Base-by-base conservation (phyloP, 1,140 invertebrate species). In the Ceratitis capitata region DNA sequence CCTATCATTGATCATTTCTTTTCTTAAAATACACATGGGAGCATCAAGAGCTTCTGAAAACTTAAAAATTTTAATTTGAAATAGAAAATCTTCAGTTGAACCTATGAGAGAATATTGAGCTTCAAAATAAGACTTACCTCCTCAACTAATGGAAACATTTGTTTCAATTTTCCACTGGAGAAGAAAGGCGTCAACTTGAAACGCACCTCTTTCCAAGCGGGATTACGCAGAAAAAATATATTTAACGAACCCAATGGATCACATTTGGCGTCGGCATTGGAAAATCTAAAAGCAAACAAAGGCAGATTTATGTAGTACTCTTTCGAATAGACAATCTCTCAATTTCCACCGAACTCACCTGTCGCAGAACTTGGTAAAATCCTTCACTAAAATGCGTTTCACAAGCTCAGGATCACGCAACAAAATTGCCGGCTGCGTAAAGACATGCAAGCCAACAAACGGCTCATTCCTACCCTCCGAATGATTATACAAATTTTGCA, bases 171-270 rank as follows among this genome's bases (percentile, higher is more conserved):
- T n/a, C 91, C 92, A 12, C 93, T 92, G 3, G 94, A 93, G 64
- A 94, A 94, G 35, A 93, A 92, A 1, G 93, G 93, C 0, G 93
- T 92, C 3, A 94, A 88, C 82, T 93, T 94, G 0, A 92, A 88
- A 0, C 94, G 89, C 9, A 94, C 89, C 32, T 91, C 89, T 87
- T 93, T 94, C 94, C 94, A 95, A 2, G 87, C 86, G 0, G 91
- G 90, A 78, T 92, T 90, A 84, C 90, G 91, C 1, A 90, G 39
- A 42, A 91, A 90, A 58, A 92, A 92, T 26, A 91, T 87, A 56
- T 92, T 92, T 14, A 89, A 87, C 1, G 88, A 89, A 45, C 92
- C 88, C 85, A 92, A 39, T 0, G 88, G 86, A 89, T 91, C 88
- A 0, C 85, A 86, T 29, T 93, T 92, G 4, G 92, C 92, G 87